Evolutionary conservation across 2,888 invertebrate genomes (phyloP), one percentile per base, ranked within the genome.

Genomic region (Sericinus montela): DNA sequence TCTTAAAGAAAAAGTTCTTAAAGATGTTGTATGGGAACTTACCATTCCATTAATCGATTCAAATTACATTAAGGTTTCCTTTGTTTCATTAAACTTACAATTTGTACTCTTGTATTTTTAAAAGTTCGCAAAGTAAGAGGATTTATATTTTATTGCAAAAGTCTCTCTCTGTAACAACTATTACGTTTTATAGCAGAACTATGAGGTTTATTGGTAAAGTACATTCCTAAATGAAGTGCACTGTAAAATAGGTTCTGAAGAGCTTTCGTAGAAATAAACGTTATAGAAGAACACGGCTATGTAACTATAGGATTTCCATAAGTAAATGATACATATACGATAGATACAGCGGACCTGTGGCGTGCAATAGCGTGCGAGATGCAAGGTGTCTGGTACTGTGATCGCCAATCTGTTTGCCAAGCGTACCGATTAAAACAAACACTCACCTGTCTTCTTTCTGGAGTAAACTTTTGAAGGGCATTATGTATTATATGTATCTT

Each of bases 181-280:
- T 49, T 44, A 44, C 23, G 44, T 39, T 49, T 44, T 41, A 47
- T 47, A 43, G 28, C 7, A 39, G 48, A 29, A 44, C 43, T 44
- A 44, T 40, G 35, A 44, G 44, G 39, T 49, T 44, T 44, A 44
- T 28, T 35, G 39, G 46, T 40, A 16, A 28, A 16, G 37, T n/a
- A 11, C 39, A 49, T 44, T 49, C 39, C 34, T 39, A 49, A 49
- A 49, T 35, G 28, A 44, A 35, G 29, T 40, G 44, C 39, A 49
- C 39, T 44, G n/a, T 39, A 19, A 29, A 13, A 30, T 36, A 35
- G 29, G 19, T 41, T 13, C 10, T 23, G 19, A 28, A 43, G 25
- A 25, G 43, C 44, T 40, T 34, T 10, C 39, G 11, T 44, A 39
- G 34, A 39, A 44, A 49, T 29, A 34, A 48, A 34, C 28, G 43